Evolutionary conservation across 2,113 vertebrate species (phyloP).

Genomic region (Rutilus rutilus): DNA sequence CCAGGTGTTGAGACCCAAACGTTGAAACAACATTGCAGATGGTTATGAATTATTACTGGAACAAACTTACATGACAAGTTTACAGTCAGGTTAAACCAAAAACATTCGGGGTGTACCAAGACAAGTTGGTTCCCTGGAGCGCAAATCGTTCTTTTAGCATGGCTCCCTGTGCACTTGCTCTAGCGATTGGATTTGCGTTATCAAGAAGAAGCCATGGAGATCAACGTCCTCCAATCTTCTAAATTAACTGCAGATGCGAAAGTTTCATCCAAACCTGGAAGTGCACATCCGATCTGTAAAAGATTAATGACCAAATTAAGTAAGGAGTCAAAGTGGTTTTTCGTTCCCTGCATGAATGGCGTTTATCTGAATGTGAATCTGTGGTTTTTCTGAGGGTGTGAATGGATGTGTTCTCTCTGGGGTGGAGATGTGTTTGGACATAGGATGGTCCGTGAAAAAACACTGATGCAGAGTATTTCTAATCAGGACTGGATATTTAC

Average conservation of each 20-base stretch:
- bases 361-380: neutral
- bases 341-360: neutral
- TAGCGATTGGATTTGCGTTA: neutral
- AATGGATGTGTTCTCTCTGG: constrained; percentile 3
- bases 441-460: neutral
- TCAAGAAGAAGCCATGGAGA: constrained; percentile 8
- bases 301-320: constrained; percentile 14
- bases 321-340: constrained; percentile 11
- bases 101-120: constrained; percentile 50
- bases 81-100: constrained; percentile 60
- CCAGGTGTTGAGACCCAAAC: constrained; percentile 19
- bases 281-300: neutral
- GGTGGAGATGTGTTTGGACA: neutral
- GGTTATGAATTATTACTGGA: constrained; percentile 50
- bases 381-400: neutral
- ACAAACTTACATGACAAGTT: constrained; percentile 62
- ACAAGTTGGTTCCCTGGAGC: constrained; percentile 13
- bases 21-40: constrained; percentile 25
- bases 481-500: constrained; percentile 63
- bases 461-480: constrained; percentile 45
- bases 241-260: constrained; percentile 12
- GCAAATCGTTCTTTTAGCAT: constrained; percentile 24
- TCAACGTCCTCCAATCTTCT: neutral
- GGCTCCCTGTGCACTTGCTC: neutral
- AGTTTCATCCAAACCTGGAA: neutral